Percentiles rank a stretch among this genome's conserved stretches.
Evolutionary conservation across 1,140 invertebrate species (phyloP).

Genomic region (Parasteatoda tepidariorum): DNA sequence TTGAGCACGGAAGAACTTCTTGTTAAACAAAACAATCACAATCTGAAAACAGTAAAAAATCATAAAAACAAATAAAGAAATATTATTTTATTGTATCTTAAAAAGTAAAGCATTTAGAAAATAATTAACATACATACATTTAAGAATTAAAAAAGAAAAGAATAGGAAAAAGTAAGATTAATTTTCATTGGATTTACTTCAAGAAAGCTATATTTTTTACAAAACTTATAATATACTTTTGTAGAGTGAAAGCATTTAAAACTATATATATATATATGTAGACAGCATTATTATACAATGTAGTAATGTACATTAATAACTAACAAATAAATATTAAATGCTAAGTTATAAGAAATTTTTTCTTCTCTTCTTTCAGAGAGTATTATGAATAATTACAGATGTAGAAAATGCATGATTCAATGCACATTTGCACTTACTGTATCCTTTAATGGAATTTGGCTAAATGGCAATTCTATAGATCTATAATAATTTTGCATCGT

Average conservation of each 20-base stretch:
- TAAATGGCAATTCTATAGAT: not conserved
- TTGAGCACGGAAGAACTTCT: not conserved
- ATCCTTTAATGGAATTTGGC: not conserved
- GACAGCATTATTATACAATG: not conserved
- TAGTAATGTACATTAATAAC: not conserved
- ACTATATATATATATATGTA: not conserved
- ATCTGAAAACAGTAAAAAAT: not conserved
- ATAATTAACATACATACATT: too few relatives aligned
- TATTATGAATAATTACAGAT: not conserved
- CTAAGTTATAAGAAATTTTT: not conserved
- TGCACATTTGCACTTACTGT: not conserved
- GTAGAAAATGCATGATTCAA: not conserved
- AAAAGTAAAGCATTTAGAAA: too few relatives aligned
- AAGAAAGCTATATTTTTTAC: too few relatives aligned
- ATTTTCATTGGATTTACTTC: too few relatives aligned
- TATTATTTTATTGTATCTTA: too few relatives aligned
- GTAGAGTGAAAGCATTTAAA: too few relatives aligned
- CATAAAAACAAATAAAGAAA: not conserved
- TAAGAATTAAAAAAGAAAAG: too few relatives aligned
- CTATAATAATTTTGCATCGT: conserved; percentile 3
- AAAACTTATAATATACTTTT: too few relatives aligned
- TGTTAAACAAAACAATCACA: not conserved
- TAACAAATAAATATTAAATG: not conserved
- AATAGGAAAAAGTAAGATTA: too few relatives aligned
- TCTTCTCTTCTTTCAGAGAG: not conserved